Conservation (phyloP, 2,113 vertebrate species). For the Actinemys pallida region DNA sequence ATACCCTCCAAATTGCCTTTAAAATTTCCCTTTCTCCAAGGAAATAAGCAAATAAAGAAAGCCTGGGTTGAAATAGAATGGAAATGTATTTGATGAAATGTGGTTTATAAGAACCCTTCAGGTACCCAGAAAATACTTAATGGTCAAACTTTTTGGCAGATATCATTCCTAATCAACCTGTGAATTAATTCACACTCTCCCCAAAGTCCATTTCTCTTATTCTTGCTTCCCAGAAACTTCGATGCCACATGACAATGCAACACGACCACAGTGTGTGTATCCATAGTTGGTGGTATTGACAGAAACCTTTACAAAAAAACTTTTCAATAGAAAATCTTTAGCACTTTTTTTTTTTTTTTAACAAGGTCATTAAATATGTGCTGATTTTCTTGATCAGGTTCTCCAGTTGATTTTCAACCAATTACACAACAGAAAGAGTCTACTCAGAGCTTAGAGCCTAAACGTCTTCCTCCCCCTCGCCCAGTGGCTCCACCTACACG, state of each 20-base stretch:
- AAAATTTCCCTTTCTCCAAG: neutral
- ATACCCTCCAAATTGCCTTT: neutral
- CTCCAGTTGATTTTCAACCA: slow-evolving; percentile 81
- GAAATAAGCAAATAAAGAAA: neutral
- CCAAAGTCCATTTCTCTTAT: neutral
- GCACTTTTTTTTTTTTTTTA: neutral
- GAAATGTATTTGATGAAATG: neutral
- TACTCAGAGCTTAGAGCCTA: slow-evolving; percentile 85
- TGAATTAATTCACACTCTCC: neutral
- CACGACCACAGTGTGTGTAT: accelerated
- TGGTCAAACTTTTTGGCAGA: neutral
- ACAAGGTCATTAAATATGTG: too few species aligned
- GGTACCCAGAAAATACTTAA: neutral
- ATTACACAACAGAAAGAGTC: slow-evolving; percentile 81
- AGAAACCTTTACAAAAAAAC: neutral
- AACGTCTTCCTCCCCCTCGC: slow-evolving; percentile 91
- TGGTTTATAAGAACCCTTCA: neutral
- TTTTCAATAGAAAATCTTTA: neutral
- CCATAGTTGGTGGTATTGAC: neutral
- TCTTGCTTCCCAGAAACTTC: neutral
- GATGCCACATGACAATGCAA: accelerated
- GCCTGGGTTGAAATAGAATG: neutral
- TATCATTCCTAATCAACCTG: neutral
- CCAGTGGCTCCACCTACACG: slow-evolving; percentile 90
- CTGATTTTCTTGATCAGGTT: slow-evolving; percentile 7